A percentile compares a stretch with the other conserved stretches of the same genome.
Conservation (phyloP, 2,888 invertebrate species). For the Pilophorus perplexus region DNA sequence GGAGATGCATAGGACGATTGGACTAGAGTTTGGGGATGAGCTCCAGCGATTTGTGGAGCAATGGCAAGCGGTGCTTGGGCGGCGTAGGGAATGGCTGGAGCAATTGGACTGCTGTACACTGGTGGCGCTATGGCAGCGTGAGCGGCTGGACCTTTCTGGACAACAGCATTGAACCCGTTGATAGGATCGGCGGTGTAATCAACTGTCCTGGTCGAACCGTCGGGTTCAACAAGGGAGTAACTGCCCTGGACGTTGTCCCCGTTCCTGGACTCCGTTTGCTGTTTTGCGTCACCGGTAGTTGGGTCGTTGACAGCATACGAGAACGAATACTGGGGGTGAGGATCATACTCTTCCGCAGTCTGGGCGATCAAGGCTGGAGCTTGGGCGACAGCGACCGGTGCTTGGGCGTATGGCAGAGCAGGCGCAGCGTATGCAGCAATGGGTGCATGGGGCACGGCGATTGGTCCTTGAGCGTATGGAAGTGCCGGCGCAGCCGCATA, state of each 20-base stretch:
- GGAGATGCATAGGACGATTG: constrained; percentile 5
- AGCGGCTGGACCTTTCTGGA: constrained; percentile 13
- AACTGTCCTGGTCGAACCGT: no score
- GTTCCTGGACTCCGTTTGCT: constrained; percentile 49
- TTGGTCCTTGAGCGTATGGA: not conserved
- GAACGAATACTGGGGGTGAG: constrained; percentile 49
- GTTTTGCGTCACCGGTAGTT: constrained; percentile 49
- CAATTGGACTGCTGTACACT: no score
- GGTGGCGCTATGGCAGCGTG: constrained; percentile 36
- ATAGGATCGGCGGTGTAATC: no score
- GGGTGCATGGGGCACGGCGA: not conserved
- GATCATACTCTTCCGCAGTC: constrained; percentile 46
- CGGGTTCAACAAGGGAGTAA: no score
- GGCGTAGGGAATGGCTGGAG: no score
- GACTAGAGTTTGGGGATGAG: constrained; percentile 1
- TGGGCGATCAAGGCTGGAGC: constrained; percentile 3
- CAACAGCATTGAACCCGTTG: no score
- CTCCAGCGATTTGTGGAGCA: not conserved
- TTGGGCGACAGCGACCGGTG: not conserved
- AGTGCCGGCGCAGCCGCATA: not conserved
- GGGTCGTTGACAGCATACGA: constrained; percentile 49
- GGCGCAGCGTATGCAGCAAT: no score
- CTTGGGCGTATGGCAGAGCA: no score
- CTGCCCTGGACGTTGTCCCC: no score
- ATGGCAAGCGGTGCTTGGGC: no score